phyloP scores from a whole-genome alignment of 2,888 invertebrate species.

The Ischnus inquisitorius region DNA sequence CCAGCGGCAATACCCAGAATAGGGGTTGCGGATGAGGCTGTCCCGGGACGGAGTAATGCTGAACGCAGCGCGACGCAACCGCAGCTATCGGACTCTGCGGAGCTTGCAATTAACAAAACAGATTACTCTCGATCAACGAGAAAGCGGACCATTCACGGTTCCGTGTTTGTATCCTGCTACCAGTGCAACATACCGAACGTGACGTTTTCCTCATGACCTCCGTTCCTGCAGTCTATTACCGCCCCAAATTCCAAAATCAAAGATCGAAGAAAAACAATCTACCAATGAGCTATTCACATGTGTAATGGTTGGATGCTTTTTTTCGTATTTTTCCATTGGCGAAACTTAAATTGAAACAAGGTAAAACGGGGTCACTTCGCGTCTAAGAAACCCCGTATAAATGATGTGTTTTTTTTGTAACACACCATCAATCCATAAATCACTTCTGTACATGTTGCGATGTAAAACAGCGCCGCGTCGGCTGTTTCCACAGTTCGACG shows the following conservation, averaged over 20 bases:
- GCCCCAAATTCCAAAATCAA: no score
- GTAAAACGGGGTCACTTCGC: no score
- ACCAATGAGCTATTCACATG: no score
- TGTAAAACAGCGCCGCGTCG: not conserved
- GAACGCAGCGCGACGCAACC: constrained; percentile 79
- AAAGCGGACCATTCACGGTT: constrained; percentile 72
- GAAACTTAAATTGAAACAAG: no score
- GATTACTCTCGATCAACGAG: constrained; percentile 83
- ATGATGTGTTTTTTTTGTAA: not conserved
- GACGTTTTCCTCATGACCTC: no score
- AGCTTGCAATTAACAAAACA: constrained; percentile 84
- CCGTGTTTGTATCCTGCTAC: constrained; percentile 38
- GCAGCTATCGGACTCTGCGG: constrained; percentile 81
- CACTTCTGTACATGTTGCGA: not conserved
- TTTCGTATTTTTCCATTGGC: no score
- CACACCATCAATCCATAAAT: not conserved
- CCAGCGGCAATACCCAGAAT: constrained; percentile 26
- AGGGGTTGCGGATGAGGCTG: constrained; percentile 62
- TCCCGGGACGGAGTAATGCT: constrained; percentile 75
- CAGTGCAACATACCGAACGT: not conserved
- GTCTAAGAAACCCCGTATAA: not conserved
- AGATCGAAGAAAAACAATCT: no score
- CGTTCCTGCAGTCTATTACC: no score
- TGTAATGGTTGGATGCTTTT: no score
- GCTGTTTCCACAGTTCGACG: not conserved